Percentiles rank a stretch among this genome's conserved stretches.
Evolutionary conservation across 2,888 invertebrate genomes (phyloP).

Genomic region (Diogma glabrata): DNA sequence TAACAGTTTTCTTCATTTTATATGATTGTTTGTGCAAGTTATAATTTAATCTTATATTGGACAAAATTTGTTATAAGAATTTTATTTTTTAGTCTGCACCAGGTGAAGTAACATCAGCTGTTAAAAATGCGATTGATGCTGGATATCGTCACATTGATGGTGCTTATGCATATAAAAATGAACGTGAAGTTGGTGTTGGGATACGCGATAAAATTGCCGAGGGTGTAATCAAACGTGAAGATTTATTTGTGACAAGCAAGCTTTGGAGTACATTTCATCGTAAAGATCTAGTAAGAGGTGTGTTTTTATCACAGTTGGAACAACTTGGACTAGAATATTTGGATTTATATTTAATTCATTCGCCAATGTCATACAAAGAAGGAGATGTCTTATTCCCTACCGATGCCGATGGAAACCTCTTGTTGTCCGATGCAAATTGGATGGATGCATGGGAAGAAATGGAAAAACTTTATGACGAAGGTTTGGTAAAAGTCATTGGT

Average conservation of each 20-base stretch:
- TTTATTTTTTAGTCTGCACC: background rate
- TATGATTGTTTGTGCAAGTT: background rate
- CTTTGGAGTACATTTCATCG: slow-evolving; percentile 39
- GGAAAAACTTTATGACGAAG: slow-evolving; percentile 59
- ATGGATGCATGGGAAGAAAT: slow-evolving; percentile 69
- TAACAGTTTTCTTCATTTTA: too few species aligned
- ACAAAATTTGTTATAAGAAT: too few species aligned
- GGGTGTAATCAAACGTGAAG: slow-evolving; percentile 36
- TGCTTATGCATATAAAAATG: slow-evolving; percentile 41
- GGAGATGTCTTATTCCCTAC: slow-evolving; percentile 24
- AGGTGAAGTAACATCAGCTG: slow-evolving; percentile 16
- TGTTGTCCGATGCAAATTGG: slow-evolving; percentile 53
- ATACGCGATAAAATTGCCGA: slow-evolving; percentile 35
- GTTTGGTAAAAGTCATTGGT: slow-evolving; percentile 66
- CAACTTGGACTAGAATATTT: slow-evolving; percentile 60
- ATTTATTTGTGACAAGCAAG: slow-evolving; percentile 32
- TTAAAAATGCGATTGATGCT: slow-evolving; percentile 38
- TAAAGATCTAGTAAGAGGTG: slow-evolving; percentile 47
- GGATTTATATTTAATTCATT: slow-evolving; percentile 71
- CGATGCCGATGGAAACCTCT: slow-evolving; percentile 24
- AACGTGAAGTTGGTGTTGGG: slow-evolving; percentile 36
- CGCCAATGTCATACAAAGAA: slow-evolving; percentile 58
- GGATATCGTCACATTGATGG: slow-evolving; percentile 46
- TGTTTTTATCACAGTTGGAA: slow-evolving; percentile 48
- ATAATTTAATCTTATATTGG: too few species aligned